These are phyloP conservation scores for Orchesella cincta DNA, from an alignment of 1,140 invertebrate genomes.

Conservation along the genomic window DNA sequence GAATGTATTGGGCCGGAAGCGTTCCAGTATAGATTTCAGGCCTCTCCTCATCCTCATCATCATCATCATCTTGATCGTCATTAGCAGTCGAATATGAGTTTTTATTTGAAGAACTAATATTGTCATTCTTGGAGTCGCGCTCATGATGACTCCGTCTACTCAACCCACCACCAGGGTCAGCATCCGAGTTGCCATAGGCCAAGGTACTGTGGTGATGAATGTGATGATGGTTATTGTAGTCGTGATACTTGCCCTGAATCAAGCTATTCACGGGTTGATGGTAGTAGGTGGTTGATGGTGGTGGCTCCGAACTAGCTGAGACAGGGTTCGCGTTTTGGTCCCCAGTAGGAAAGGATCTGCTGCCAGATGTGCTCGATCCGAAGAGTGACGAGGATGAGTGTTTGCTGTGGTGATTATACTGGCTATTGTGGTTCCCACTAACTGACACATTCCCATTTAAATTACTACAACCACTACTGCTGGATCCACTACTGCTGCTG, in stretches of 20 bases:
- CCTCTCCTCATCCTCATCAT: not conserved
- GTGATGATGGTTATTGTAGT: not conserved
- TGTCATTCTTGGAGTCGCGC: not conserved
- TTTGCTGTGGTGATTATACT: not conserved
- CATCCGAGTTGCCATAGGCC: not conserved
- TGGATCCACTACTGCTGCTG: not conserved
- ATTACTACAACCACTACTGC: not conserved
- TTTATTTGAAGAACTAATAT: not conserved
- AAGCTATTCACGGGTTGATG: not conserved
- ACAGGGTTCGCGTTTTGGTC: conserved; percentile 19
- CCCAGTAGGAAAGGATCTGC: not conserved
- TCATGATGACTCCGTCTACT: conserved; percentile 9
- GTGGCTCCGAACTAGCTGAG: not conserved
- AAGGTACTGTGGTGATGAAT: not conserved
- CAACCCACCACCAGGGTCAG: not conserved
- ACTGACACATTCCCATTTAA: not conserved
- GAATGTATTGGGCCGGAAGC: conserved; percentile 11
- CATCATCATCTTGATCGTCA: not conserved
- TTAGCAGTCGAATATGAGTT: not conserved
- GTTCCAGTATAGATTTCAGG: not conserved
- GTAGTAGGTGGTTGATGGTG: not conserved
- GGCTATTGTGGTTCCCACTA: not conserved
- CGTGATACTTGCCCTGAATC: not conserved
- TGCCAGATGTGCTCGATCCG: not conserved
- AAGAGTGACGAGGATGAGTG: not conserved